Evolutionary conservation across 2,113 vertebrate genomes (phyloP).

Genomic region (Ginglymostoma cirratum): DNA sequence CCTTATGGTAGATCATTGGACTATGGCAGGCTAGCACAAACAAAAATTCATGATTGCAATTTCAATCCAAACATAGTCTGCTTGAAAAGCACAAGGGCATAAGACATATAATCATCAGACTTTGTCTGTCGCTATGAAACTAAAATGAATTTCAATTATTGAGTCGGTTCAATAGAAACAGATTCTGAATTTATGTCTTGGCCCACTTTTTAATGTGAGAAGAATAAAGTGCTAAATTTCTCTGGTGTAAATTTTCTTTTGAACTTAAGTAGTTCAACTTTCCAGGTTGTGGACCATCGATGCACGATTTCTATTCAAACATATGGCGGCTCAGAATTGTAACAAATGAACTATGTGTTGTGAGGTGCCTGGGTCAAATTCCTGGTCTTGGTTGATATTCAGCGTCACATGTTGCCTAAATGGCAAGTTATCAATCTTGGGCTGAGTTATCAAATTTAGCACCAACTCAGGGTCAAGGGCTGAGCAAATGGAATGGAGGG

Average conservation of each 20-base stretch:
- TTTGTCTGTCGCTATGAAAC: neutral
- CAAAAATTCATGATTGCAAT: neutral
- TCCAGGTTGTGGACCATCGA: neutral
- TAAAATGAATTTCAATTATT: neutral
- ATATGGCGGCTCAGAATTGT: neutral
- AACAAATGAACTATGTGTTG: neutral
- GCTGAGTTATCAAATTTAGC: neutral
- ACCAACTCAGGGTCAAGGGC: neutral
- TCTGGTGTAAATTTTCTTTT: neutral
- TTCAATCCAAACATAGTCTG: no score
- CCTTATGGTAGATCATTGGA: no score
- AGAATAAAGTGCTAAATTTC: neutral
- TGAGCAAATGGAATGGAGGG: neutral
- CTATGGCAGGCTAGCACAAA: no score
- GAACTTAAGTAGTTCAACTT: neutral
- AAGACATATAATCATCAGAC: neutral
- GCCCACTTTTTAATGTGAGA: neutral
- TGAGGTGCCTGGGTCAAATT: neutral
- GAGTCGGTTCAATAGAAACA: neutral
- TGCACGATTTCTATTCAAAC: neutral
- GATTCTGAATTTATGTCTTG: neutral
- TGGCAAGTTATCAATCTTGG: conserved; percentile 4
- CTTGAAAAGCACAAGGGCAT: neutral
- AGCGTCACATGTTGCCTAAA: neutral
- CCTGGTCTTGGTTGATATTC: neutral